Evolutionary conservation across 2,888 invertebrate genomes (phyloP).

Genomic region (Cetonia aurata): DNA sequence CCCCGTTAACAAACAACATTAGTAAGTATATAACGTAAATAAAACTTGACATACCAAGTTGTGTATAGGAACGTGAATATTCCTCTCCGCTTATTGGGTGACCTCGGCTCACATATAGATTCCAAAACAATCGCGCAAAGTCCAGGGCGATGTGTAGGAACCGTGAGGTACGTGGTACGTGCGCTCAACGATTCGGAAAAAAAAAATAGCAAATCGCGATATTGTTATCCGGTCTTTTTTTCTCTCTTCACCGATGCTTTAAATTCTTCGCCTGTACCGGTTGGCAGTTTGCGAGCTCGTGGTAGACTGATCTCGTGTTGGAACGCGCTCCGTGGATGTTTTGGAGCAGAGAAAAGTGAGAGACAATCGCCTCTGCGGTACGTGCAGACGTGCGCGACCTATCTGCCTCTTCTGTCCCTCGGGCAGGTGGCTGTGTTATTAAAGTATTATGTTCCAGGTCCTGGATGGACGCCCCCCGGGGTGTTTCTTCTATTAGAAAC

Average conservation of each 20-base stretch:
- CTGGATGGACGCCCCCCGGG: background rate
- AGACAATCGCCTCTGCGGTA: conserved; percentile 3
- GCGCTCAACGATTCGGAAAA: conserved; percentile 10
- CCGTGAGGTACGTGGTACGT: background rate
- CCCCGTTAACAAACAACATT: conserved; percentile 48
- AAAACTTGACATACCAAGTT: conserved; percentile 54
- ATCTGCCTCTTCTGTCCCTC: conserved; percentile 20
- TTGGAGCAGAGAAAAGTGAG: conserved; percentile 28
- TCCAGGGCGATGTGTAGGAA: conserved; percentile 36
- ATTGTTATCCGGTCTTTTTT: background rate
- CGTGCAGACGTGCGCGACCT: conserved; percentile 31
- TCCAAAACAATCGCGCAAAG: conserved; percentile 50
- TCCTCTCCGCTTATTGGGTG: conserved; percentile 24
- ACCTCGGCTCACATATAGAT: conserved; percentile 47
- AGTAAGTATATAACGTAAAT: conserved; percentile 48
- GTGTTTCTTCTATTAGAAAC: conserved; percentile 2
- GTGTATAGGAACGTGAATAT: conserved; percentile 33
- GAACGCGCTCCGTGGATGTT: conserved; percentile 16
- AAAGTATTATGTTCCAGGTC: conserved; percentile 7
- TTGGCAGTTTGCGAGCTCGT: conserved; percentile 16
- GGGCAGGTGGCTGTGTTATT: conserved; percentile 34
- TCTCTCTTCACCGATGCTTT: background rate
- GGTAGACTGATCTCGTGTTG: conserved; percentile 18
- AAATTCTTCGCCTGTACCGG: background rate
- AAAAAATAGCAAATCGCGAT: background rate